Conservation (phyloP, 2,888 invertebrate genomes). For the Muschampia plurimacula region DNA sequence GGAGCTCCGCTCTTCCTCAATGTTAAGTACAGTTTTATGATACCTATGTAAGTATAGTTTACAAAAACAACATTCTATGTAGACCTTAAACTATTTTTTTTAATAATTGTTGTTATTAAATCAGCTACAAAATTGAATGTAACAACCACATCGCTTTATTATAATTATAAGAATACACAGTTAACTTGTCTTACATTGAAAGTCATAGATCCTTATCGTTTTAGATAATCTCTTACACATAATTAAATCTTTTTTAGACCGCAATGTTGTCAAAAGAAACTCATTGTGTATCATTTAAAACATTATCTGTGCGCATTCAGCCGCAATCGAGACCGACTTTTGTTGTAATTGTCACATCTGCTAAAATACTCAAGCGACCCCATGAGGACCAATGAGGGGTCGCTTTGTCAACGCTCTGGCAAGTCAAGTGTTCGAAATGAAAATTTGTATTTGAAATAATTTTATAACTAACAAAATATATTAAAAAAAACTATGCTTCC, state of each 20-base stretch:
- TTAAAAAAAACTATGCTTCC: no score
- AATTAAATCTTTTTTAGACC: conserved; percentile 29
- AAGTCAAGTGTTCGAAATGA: conserved; percentile 52
- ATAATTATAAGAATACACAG: not conserved
- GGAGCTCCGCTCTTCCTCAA: no score
- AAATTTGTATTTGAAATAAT: not conserved
- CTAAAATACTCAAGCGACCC: conserved; percentile 58
- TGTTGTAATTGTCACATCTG: conserved; percentile 82
- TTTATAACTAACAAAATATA: not conserved
- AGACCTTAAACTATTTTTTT: no score
- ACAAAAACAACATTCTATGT: no score
- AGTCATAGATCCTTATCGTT: conserved; percentile 9
- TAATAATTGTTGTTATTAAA: no score
- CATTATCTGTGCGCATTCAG: conserved; percentile 74
- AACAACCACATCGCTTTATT: no score
- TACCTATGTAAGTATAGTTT: no score
- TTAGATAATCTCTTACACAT: conserved; percentile 19
- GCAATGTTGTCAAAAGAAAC: conserved; percentile 36
- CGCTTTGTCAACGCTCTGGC: conserved; percentile 46
- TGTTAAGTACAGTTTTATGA: no score
- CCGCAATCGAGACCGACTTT: conserved; percentile 77
- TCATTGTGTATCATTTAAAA: conserved; percentile 59
- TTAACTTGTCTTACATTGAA: not conserved
- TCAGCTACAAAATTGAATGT: no score
- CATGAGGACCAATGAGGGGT: conserved; percentile 37